Percentiles rank a stretch among this genome's conserved stretches.
Evolutionary conservation across 2,888 invertebrate genomes (phyloP).

Genomic region (Tetramorium bicarinatum): DNA sequence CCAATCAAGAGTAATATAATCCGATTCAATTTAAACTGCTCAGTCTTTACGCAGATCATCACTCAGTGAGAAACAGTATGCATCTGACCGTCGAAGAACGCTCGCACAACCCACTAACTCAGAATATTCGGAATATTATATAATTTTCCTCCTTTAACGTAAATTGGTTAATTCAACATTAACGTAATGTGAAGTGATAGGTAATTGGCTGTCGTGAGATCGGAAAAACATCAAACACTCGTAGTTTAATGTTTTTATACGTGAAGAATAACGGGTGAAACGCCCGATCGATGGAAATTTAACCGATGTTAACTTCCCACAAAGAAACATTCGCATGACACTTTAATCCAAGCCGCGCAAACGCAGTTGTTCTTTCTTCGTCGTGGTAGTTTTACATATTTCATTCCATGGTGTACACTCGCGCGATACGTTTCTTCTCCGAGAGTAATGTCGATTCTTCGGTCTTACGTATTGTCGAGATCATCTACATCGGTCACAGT

Average conservation of each 20-base stretch:
- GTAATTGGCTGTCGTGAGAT: not conserved
- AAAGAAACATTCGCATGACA: not conserved
- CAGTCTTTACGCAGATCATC: not conserved
- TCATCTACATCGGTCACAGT: not conserved
- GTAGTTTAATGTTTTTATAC: not conserved
- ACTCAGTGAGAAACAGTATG: not conserved
- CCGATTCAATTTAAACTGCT: not conserved
- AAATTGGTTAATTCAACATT: not conserved
- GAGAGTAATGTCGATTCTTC: not conserved
- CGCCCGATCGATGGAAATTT: not conserved
- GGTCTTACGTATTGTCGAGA: not conserved
- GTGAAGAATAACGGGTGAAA: not conserved
- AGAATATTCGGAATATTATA: too few relatives aligned
- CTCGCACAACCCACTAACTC: not conserved
- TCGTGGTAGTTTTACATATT: not conserved
- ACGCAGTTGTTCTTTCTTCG: not conserved
- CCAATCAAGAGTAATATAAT: not conserved
- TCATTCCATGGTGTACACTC: not conserved
- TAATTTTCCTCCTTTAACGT: not conserved
- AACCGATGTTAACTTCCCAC: not conserved
- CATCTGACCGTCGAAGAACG: too few relatives aligned
- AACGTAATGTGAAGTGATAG: not conserved
- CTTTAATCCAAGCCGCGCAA: not conserved
- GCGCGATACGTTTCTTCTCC: not conserved
- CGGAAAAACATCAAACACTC: too few relatives aligned